These are phyloP conservation scores for Drosophila imparisetae DNA, from an alignment of 2,888 invertebrate genomes.

Conservation along the genomic window DNA sequence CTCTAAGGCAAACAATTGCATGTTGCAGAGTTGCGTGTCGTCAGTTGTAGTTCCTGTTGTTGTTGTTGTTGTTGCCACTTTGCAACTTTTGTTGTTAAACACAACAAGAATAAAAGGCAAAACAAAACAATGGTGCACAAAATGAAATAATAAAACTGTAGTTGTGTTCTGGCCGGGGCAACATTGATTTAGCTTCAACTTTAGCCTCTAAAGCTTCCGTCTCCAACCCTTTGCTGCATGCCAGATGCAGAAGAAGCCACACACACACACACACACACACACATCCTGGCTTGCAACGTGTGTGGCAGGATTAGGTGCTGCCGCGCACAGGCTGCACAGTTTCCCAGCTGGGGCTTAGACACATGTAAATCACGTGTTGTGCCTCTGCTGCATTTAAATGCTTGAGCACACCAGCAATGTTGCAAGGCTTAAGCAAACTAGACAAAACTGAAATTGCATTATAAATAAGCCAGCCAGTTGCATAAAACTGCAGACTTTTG, in stretches of 20 bases:
- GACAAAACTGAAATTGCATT: background rate
- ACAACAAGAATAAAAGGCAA: background rate
- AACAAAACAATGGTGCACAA: background rate
- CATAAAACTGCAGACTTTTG: background rate
- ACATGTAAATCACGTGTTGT: conserved; percentile 64
- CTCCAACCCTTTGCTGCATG: conserved; percentile 22
- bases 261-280: background rate
- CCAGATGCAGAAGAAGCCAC: background rate
- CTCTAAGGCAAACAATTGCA: conserved; percentile 25
- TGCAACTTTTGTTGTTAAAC: conserved; percentile 31
- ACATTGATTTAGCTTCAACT: conserved; percentile 38
- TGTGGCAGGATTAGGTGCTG: conserved; percentile 29
- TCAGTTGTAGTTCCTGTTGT: conserved; percentile 14
- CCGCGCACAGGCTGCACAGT: conserved; percentile 20
- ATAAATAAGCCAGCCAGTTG: conserved; percentile 5
- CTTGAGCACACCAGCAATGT: conserved; percentile 16
- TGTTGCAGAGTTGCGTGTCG: conserved; percentile 42
- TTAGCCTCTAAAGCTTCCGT: conserved; percentile 11
- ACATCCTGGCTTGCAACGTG: conserved; percentile 9
- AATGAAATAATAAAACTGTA: conserved; percentile 33
- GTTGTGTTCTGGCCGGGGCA: conserved; percentile 24
- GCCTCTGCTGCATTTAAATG: conserved; percentile 34
- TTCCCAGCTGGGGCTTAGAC: conserved; percentile 40
- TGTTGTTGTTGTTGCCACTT: conserved; percentile 5
- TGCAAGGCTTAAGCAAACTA: background rate